Conservation (phyloP, 2,888 invertebrate species). For the Empis stercorea region DNA sequence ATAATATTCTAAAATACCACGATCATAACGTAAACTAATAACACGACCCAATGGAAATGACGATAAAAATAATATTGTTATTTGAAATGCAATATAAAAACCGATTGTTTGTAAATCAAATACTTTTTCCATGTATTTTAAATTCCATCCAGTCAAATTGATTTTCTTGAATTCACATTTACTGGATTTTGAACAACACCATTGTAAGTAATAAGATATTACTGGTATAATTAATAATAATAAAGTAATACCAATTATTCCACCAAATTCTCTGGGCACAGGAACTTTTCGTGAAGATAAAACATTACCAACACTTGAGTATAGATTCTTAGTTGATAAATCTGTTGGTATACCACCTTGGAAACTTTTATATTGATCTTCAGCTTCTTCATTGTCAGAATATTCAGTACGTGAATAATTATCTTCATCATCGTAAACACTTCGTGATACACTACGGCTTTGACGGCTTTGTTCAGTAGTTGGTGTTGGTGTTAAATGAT, state of each 20-base stretch:
- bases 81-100: slow-evolving; percentile 24
- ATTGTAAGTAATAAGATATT: slow-evolving; percentile 26
- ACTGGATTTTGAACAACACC: slow-evolving; percentile 23
- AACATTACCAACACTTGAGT: slow-evolving; percentile 10
- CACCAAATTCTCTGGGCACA: slow-evolving; percentile 27
- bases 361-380: slow-evolving; percentile 20
- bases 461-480: slow-evolving; percentile 14
- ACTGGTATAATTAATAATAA: slow-evolving; percentile 22
- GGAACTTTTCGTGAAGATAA: slow-evolving; percentile 21
- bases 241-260: slow-evolving; percentile 22
- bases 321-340: slow-evolving; percentile 2
- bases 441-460: slow-evolving; percentile 23
- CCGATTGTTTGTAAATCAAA: slow-evolving; percentile 21
- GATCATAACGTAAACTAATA: slow-evolving; percentile 24
- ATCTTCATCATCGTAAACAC: slow-evolving; percentile 29
- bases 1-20: slow-evolving; percentile 18
- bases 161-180: slow-evolving; percentile 20
- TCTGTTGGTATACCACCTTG: slow-evolving; percentile 6
- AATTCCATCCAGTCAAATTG: slow-evolving; percentile 17
- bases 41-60: slow-evolving; percentile 26
- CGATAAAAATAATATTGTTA: slow-evolving; percentile 25
- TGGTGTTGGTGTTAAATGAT: slow-evolving; percentile 17
- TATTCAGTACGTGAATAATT: slow-evolving; percentile 27
- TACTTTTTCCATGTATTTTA: slow-evolving; percentile 20
- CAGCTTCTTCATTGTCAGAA: slow-evolving; percentile 22